Conservation (phyloP, 2,113 vertebrate genomes). For the Tichodroma muraria region DNA sequence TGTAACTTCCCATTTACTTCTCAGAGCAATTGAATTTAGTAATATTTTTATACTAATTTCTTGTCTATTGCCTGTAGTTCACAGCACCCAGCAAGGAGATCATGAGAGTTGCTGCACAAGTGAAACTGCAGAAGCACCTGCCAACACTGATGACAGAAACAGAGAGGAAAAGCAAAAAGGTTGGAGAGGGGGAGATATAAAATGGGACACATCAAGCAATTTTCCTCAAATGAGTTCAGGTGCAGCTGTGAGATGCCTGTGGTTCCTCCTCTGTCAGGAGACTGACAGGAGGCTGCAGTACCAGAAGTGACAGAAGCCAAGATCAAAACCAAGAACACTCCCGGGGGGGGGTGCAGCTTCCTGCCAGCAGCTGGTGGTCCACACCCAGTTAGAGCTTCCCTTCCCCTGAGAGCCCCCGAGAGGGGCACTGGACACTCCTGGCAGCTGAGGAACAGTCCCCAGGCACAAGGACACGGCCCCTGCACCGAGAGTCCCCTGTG, state of each 20-base stretch:
- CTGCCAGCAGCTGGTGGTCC: neutral
- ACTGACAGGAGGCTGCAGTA: neutral
- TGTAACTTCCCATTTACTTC: neutral
- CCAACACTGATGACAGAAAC: neutral
- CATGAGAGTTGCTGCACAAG: neutral
- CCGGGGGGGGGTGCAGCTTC: neutral
- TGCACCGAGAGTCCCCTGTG: too few relatives aligned
- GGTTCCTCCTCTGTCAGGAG: neutral
- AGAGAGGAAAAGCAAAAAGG: neutral
- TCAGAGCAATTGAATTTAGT: neutral
- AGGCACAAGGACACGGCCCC: accelerated
- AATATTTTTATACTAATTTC: neutral
- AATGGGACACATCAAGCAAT: neutral
- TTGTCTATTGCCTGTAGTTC: neutral
- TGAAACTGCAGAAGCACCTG: neutral
- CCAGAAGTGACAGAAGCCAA: neutral
- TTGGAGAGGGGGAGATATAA: neutral
- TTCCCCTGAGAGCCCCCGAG: too few relatives aligned
- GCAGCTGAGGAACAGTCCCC: accelerated
- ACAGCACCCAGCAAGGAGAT: neutral
- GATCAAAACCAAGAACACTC: neutral
- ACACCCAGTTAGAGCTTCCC: neutral
- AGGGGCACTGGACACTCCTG: neutral
- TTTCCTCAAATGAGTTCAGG: neutral
- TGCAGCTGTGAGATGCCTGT: neutral